Evolutionary conservation across 2,888 invertebrate species (phyloP), one percentile per base, ranked within the genome.

Genomic region (Chydorus sphaericus): DNA sequence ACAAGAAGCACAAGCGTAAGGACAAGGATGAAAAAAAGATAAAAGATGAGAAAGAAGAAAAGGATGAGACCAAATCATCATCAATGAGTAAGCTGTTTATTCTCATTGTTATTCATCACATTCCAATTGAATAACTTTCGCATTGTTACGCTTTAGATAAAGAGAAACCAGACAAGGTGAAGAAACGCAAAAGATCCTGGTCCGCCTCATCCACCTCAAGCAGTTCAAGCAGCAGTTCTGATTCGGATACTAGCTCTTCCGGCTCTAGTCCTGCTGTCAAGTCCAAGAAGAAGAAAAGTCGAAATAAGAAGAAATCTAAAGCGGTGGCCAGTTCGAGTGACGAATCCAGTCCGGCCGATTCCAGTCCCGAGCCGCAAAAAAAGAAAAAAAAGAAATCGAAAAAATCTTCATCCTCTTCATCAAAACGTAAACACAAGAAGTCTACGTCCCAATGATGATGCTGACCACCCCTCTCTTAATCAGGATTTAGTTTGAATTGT

Each of bases 201-300:
- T 55, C 55, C 26, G 49, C 33, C 54, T 18, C 30, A 30, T 16
- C 36, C 10, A 53, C 37, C 58, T 59, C 58, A 60, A 37, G 61
- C 61, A 61, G 54, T 36, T 48, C 65, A 65, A 38, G 63, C 64
- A 23, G 66, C 65, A 57, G 58, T 44, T 44, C 44, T 38, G 55
- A 54, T 5, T 44, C 44, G 10, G 52, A 52, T 6, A 52, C 20
- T 14, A 52, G 52, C 52, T 52, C 52, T 18, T 52, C 52, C 33
- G 52, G 36, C 23, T 52, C 52, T 16, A 37, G 36, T 14, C 36
- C 23, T 18, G 33, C 29, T 36, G 29, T 48, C 11, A 55, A 55
- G 49, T 33, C 23, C 10, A 49, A 49, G 14, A 48, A 39, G 16
- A 56, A 54, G 54, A 54, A 54, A 20, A 50, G 30, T n/a, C 28